Conservation (phyloP, 1,140 invertebrate genomes). For the silkworm (Bombyx mori) region ASM3026992v2 NC_085120.1:12508001-12508500, state of each 20-base stretch:
- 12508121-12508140: conserved; percentile 31
- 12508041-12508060: conserved; percentile 32
- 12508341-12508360: too few species aligned
- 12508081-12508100: conserved; percentile 54
- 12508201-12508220: conserved; percentile 69
- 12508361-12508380: too few species aligned
- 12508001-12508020: too few species aligned
- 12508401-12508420: too few species aligned
- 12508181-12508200: conserved; percentile 51
- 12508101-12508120: conserved; percentile 30
- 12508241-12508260: not conserved
- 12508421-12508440: too few species aligned
- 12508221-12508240: conserved; percentile 17
- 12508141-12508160: conserved; percentile 25
- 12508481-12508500: conserved; percentile 25
- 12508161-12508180: conserved; percentile 29
- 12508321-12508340: not conserved
- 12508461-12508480: conserved; percentile 5
- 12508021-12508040: conserved; percentile 6
- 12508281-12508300: not conserved
- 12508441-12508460: not conserved
- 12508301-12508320: conserved; percentile 1
- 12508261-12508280: not conserved
- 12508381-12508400: too few species aligned
- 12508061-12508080: conserved; percentile 30